Base-by-base conservation (phyloP, 2,888 invertebrate genomes). In the Drosophila algonquin region DNA sequence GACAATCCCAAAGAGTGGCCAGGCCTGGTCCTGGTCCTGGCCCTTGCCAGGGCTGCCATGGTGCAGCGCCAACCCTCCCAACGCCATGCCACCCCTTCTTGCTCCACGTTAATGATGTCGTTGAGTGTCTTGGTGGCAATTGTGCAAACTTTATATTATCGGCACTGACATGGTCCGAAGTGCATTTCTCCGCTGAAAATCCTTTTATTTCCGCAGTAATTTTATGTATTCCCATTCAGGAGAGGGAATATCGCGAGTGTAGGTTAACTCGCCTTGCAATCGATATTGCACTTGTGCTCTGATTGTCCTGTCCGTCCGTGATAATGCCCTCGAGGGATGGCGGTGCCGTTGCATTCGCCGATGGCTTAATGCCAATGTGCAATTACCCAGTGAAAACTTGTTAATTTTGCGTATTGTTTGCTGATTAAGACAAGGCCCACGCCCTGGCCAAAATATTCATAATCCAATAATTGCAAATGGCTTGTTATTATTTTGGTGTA, bases 81-180 rank as follows among this genome's bases (percentile, higher is more conserved):
- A 16, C 27, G n/a, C n/a, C 8, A 16, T 35, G 21, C 27, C 53
- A 12, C 30, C n/a, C 27, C 32, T 18, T 0, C 40, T 44, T 48
- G 48, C 27, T 27, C 44, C 58, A 21, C 63, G 73, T 81, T 87
- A 84, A 87, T 84, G 84, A 77, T 67, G 69, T 60, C 85, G 59
- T 82, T 82, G 64, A 68, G 61, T 62, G 72, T 67, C 64, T 69
- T 65, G 62, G 27, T 55, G 46, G 57, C 67, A 83, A 67, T 74
- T 74, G 69, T 63, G 73, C 73, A 73, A 72, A 72, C 65, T 73
- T 73, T 58, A 72, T 73, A 73, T 77, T 78, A 63, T 61, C 75
- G 59, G 56, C 63, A 61, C 50, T 52, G 61, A 61, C 57, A 74
- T 45, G 75, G 54, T 40, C 45, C 74, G 46, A 55, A 65, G 50